These are phyloP conservation scores for Lumbricus terrestris DNA, from an alignment of 2,888 invertebrate genomes.

Conservation along the genomic window DNA sequence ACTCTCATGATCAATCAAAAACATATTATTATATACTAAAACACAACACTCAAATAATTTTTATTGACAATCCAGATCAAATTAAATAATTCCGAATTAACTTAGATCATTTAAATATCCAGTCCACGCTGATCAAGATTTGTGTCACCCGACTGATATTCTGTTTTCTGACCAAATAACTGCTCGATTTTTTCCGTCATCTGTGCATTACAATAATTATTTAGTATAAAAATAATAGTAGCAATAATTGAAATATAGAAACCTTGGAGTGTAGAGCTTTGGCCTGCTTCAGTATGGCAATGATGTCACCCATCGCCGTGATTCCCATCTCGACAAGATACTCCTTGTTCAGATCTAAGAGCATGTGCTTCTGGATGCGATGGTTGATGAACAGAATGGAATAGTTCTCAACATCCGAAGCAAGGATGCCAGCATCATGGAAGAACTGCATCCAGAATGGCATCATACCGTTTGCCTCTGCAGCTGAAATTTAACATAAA, in stretches of 20 bases:
- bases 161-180: no score
- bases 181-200: no score
- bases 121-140: no score
- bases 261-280: conserved; percentile 42
- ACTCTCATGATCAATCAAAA: no score
- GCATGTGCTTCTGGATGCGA: conserved; percentile 81
- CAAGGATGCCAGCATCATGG: conserved; percentile 78
- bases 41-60: no score
- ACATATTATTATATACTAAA: no score
- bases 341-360: conserved; percentile 81
- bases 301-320: conserved; percentile 68
- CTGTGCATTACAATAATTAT: no score
- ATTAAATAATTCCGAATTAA: no score
- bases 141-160: no score
- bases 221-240: no score
- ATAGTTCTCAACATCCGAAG: conserved; percentile 77
- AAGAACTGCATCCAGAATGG: conserved; percentile 80
- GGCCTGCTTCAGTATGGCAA: conserved; percentile 69
- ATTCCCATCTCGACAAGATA: conserved; percentile 86
- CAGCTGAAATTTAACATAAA: not conserved
- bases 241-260: not conserved
- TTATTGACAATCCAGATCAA: no score
- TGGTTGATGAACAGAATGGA: conserved; percentile 83
- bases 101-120: no score
- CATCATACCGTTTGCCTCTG: not conserved